phyloP scores from a whole-genome alignment of 2,888 invertebrate genomes.

The Rhamphomyia laevipes region DNA sequence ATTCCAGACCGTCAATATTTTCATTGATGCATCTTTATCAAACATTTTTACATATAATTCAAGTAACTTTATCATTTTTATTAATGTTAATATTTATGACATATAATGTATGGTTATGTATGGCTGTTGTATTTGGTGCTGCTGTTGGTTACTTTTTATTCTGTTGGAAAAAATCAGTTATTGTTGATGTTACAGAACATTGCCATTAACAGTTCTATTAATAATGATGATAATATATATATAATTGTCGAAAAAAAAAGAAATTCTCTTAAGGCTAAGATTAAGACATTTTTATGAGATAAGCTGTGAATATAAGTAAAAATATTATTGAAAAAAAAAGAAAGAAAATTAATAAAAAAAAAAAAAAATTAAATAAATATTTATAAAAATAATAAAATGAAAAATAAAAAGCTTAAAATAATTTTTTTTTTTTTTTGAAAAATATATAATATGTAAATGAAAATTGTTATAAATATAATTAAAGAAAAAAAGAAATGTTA shows the following conservation, averaged over 20 bases:
- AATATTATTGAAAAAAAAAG: no score
- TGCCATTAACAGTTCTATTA: conserved; percentile 59
- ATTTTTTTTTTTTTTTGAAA: no score
- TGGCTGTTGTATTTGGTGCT: conserved; percentile 79
- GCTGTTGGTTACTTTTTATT: conserved; percentile 89
- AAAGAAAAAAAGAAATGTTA: no score
- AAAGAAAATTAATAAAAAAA: no score
- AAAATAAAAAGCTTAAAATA: no score
- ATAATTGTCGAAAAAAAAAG: conserved; percentile 28
- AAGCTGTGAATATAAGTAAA: conserved; percentile 23
- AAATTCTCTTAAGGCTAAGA: conserved; percentile 26
- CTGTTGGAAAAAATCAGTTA: conserved; percentile 89
- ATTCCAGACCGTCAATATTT: conserved; percentile 68
- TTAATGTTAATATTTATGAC: conserved; percentile 97
- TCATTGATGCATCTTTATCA: conserved; percentile 75
- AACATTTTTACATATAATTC: conserved; percentile 77
- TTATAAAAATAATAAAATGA: no score
- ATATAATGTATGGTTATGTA: conserved; percentile 87
- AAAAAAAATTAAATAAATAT: no score
- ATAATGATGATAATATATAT: no score
- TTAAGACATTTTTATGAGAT: conserved; percentile 27
- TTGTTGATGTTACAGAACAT: conserved; percentile 90
- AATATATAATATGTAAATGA: no score
- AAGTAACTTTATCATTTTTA: conserved; percentile 84
- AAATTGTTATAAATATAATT: no score